phyloP scores from a whole-genome alignment of 64 coral and sea anemone species.

The Actinia tenebrosa region DNA sequence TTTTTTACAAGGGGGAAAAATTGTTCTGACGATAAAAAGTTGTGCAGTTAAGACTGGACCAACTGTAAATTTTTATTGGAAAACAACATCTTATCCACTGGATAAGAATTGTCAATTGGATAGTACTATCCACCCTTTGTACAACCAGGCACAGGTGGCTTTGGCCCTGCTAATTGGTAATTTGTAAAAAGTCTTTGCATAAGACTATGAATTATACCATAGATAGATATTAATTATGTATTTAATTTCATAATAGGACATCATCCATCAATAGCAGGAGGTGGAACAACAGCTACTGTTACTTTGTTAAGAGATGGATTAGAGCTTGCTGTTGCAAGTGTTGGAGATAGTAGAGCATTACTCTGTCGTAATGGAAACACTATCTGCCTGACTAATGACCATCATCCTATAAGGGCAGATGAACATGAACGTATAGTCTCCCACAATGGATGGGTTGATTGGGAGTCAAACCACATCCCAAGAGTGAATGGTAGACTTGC shows the following conservation, averaged over 20 bases:
- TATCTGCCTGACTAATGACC: constrained; percentile 58
- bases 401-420: constrained; percentile 70
- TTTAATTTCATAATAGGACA: constrained; percentile 28
- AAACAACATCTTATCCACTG: too few relatives aligned
- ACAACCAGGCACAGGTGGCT: too few relatives aligned
- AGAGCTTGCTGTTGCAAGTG: constrained; percentile 76
- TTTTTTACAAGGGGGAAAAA: too few relatives aligned
- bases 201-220: too few relatives aligned
- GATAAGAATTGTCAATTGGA: too few relatives aligned
- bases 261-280: constrained; percentile 30
- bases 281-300: constrained; percentile 92
- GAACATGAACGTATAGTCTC: constrained; percentile 74
- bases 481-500: constrained; percentile 93
- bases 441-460: constrained; percentile 74
- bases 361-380: constrained; percentile 68
- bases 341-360: constrained; percentile 80
- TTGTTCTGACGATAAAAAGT: too few relatives aligned
- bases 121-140: too few relatives aligned
- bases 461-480: constrained; percentile 34
- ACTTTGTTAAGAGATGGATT: constrained; percentile 69
- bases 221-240: neutral
- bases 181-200: too few relatives aligned
- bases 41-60: too few relatives aligned
- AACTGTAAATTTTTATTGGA: too few relatives aligned
- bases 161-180: too few relatives aligned